Conservation (phyloP, 2,888 invertebrate genomes). For the Harpalus rufipes region DNA sequence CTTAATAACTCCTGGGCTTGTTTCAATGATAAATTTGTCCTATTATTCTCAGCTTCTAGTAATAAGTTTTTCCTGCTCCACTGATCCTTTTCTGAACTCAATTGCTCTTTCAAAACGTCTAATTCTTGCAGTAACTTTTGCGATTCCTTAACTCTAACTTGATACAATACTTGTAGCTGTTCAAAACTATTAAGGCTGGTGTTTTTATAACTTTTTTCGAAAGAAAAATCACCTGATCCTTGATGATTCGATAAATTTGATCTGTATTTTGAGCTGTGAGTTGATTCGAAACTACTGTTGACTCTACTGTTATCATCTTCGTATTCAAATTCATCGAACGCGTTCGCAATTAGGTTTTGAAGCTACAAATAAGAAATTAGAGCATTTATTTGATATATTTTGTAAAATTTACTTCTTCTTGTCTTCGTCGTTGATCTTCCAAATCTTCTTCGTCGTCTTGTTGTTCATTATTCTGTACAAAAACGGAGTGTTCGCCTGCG, state of each 20-base stretch:
- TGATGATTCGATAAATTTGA: conserved; percentile 33
- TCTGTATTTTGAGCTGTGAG: conserved; percentile 46
- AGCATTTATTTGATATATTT: not conserved
- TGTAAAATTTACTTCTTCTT: conserved; percentile 49
- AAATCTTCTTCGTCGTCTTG: conserved; percentile 62
- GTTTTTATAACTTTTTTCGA: conserved; percentile 50
- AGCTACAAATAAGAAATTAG: conserved; percentile 22
- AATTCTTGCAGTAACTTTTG: conserved; percentile 40
- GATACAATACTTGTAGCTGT: conserved; percentile 63
- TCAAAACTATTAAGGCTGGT: conserved; percentile 59
- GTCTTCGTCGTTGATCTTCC: conserved; percentile 60
- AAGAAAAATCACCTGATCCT: conserved; percentile 21
- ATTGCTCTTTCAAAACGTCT: conserved; percentile 33
- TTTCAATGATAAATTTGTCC: conserved; percentile 29
- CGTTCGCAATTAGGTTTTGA: conserved; percentile 64
- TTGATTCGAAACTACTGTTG: conserved; percentile 58
- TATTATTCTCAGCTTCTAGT: conserved; percentile 51
- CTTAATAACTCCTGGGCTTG: conserved; percentile 57
- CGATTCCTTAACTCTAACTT: conserved; percentile 49
- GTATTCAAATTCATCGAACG: conserved; percentile 50
- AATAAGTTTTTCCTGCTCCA: conserved; percentile 42
- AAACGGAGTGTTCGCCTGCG: conserved; percentile 55
- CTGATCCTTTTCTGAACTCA: conserved; percentile 36
- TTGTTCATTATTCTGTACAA: conserved; percentile 55
- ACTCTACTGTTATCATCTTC: conserved; percentile 60